Percentiles rank a stretch among this genome's conserved stretches.
Evolutionary conservation across 2,113 vertebrate species (phyloP).

Genomic region (Dascyllus trimaculatus): DNA sequence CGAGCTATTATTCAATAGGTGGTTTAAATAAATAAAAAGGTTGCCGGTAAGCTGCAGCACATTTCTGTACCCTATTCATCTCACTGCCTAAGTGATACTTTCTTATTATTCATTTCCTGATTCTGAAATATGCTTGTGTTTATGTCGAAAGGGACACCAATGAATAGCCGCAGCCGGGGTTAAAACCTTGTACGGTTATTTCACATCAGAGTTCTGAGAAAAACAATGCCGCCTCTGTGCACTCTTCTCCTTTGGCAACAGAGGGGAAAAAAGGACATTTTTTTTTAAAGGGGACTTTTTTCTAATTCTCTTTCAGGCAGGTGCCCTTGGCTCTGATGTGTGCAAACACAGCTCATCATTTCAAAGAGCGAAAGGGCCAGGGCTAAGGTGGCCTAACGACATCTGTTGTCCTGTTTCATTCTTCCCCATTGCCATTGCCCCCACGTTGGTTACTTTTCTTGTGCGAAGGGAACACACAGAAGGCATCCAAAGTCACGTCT

Average conservation of each 20-base stretch:
- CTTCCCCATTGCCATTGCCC: not conserved
- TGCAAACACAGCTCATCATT: slow-evolving; percentile 45
- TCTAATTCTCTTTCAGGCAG: slow-evolving; percentile 24
- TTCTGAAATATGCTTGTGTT: not conserved
- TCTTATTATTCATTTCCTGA: not conserved
- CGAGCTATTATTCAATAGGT: not conserved
- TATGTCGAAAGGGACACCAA: not conserved
- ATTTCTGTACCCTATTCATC: not conserved
- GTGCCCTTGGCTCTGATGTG: slow-evolving; percentile 66
- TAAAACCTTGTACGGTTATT: slow-evolving; percentile 24
- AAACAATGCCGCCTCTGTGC: not conserved
- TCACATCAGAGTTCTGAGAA: slow-evolving; percentile 13
- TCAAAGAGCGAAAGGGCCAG: slow-evolving; percentile 31
- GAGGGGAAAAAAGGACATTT: not conserved
- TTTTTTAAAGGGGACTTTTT: not conserved
- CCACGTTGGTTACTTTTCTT: not conserved
- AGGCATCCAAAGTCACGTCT: slow-evolving; percentile 30
- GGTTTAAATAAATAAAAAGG: not conserved
- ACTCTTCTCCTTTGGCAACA: not conserved
- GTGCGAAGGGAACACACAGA: slow-evolving; percentile 14
- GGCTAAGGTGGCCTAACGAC: slow-evolving; percentile 43
- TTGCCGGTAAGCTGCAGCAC: not conserved
- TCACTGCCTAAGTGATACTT: not conserved
- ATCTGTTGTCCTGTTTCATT: slow-evolving; percentile 63
- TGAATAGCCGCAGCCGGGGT: slow-evolving; percentile 41